phyloP scores from a whole-genome alignment of 2,113 vertebrate species.

The Erythrocercus mccallii region DNA sequence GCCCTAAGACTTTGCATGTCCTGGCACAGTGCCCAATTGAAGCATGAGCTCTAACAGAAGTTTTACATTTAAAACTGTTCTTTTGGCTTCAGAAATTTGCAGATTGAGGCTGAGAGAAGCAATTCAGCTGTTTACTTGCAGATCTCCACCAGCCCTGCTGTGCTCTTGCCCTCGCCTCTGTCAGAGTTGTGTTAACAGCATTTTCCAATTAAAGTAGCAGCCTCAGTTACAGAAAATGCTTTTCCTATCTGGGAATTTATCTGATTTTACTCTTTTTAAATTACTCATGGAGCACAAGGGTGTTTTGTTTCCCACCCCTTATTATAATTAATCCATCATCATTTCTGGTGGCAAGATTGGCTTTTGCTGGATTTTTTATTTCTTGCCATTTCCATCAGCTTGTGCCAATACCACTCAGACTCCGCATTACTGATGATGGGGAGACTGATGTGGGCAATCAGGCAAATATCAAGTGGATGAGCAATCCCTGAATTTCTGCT shows the following conservation, averaged over 20 bases:
- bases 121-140: conserved; percentile 39
- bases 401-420: background rate
- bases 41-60: conserved; percentile 40
- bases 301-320: background rate
- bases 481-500: background rate
- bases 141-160: conserved; percentile 9
- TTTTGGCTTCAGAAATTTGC: conserved; percentile 24
- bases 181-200: conserved; percentile 12
- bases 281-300: background rate
- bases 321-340: background rate
- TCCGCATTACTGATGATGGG: background rate
- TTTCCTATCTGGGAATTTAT: background rate
- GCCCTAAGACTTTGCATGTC: conserved; percentile 9
- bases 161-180: background rate
- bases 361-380: background rate
- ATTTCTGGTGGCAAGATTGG: background rate
- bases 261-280: background rate
- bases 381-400: background rate
- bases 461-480: background rate
- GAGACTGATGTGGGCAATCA: background rate
- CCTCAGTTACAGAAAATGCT: conserved; percentile 6
- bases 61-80: conserved; percentile 53
- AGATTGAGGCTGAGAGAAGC: conserved; percentile 25
- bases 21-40: conserved; percentile 30
- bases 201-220: conserved; percentile 30